phyloP scores from a whole-genome alignment of 2,888 invertebrate genomes.

The Amiota mariae region DNA sequence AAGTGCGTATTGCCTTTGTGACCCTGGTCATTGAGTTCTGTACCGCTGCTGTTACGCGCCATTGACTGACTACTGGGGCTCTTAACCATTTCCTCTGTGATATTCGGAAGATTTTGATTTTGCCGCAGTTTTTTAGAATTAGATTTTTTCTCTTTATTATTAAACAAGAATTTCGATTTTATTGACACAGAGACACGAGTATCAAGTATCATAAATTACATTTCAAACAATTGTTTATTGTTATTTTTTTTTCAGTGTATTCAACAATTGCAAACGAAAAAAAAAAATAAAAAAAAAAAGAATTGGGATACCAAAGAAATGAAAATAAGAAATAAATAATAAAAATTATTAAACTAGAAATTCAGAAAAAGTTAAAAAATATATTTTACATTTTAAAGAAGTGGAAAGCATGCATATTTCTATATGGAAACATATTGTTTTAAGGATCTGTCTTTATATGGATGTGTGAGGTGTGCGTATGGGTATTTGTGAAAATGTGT shows the following conservation, averaged over 20 bases:
- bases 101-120: slow-evolving; percentile 57
- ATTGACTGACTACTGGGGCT: slow-evolving; percentile 89
- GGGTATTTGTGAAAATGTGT: slow-evolving; percentile 33
- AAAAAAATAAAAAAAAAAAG: slow-evolving; percentile 24
- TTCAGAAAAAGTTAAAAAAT: neutral
- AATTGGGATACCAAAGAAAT: slow-evolving; percentile 20
- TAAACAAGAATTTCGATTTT: neutral
- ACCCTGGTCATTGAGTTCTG: slow-evolving; percentile 75
- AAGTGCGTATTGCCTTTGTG: slow-evolving; percentile 90
- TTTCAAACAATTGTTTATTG: slow-evolving; percentile 22
- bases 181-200: slow-evolving; percentile 5
- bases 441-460: neutral
- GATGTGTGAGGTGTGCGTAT: neutral
- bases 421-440: neutral
- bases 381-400: neutral
- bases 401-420: neutral
- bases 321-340: neutral
- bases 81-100: slow-evolving; percentile 80
- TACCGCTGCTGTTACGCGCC: slow-evolving; percentile 84
- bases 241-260: slow-evolving; percentile 14
- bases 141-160: slow-evolving; percentile 61
- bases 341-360: slow-evolving; percentile 21
- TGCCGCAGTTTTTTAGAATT: slow-evolving; percentile 62
- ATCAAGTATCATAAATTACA: slow-evolving; percentile 9
- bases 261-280: slow-evolving; percentile 17